Evolutionary conservation across 2,797 vertebrate genomes (phyloP).

Genomic region (Gambelia wislizenii): DNA sequence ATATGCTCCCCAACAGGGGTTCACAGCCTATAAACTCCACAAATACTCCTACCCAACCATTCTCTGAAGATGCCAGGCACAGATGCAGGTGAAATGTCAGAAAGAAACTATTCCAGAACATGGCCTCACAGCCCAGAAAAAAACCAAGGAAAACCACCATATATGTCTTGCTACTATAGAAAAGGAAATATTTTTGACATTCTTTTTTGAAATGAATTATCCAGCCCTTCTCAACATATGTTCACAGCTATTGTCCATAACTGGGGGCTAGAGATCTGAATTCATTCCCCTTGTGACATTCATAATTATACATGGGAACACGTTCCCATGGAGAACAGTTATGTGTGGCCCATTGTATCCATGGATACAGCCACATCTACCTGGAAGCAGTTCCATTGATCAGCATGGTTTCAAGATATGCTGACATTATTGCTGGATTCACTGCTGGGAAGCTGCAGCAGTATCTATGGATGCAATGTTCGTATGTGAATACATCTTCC

Average conservation of each 20-base stretch:
- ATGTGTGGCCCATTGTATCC: conserved; percentile 14
- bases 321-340: not conserved
- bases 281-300: not conserved
- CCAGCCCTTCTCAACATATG: conserved; percentile 2
- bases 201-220: not conserved
- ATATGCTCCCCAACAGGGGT: too few relatives aligned
- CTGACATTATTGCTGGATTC: not conserved
- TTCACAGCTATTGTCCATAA: not conserved
- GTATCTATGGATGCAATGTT: not conserved
- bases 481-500: not conserved
- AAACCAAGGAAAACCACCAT: too few relatives aligned
- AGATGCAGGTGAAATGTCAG: too few relatives aligned
- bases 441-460: not conserved
- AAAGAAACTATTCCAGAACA: too few relatives aligned
- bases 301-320: conserved; percentile 1
- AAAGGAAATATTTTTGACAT: not conserved
- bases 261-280: not conserved
- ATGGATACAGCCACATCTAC: conserved; percentile 5
- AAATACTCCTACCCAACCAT: too few relatives aligned
- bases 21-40: too few relatives aligned
- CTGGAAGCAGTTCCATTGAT: conserved; percentile 11
- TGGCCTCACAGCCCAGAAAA: too few relatives aligned
- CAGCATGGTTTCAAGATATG: not conserved
- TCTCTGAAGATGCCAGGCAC: too few relatives aligned
- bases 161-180: not conserved